Percentiles rank a stretch among this genome's conserved stretches.
Conservation (phyloP, 2,888 invertebrate genomes). For the Caradrina clavipalpis region DNA sequence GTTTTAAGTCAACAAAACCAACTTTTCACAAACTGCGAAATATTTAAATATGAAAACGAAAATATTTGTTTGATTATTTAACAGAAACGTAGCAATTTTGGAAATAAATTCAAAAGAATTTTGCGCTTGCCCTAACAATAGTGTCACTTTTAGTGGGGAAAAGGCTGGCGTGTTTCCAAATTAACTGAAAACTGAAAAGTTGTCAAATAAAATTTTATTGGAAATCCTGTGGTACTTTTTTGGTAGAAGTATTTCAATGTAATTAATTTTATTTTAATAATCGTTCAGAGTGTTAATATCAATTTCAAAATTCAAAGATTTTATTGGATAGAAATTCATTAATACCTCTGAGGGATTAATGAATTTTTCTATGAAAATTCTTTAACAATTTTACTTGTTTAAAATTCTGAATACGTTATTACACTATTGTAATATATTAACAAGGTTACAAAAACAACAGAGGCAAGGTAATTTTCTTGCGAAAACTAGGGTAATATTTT, state of each 20-base stretch:
- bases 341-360: too few species aligned
- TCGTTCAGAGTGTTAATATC: too few species aligned
- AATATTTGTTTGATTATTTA: background rate
- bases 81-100: background rate
- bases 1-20: background rate
- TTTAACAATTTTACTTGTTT: too few species aligned
- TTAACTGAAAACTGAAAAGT: slow-evolving; percentile 2
- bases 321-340: too few species aligned
- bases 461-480: background rate
- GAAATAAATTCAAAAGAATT: slow-evolving; percentile 15
- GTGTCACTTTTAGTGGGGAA: slow-evolving; percentile 16
- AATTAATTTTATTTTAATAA: background rate
- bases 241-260: background rate
- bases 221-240: background rate
- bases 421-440: background rate
- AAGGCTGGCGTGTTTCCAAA: slow-evolving; percentile 45
- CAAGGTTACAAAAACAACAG: background rate
- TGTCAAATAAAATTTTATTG: slow-evolving; percentile 10
- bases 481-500: background rate
- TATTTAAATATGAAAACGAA: background rate
- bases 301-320: too few species aligned
- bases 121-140: slow-evolving; percentile 4
- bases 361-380: too few species aligned
- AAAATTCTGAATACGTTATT: background rate
- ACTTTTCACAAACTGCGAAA: background rate